Conservation (phyloP, 2,888 invertebrate genomes). For the Drosophila anceps region DNA sequence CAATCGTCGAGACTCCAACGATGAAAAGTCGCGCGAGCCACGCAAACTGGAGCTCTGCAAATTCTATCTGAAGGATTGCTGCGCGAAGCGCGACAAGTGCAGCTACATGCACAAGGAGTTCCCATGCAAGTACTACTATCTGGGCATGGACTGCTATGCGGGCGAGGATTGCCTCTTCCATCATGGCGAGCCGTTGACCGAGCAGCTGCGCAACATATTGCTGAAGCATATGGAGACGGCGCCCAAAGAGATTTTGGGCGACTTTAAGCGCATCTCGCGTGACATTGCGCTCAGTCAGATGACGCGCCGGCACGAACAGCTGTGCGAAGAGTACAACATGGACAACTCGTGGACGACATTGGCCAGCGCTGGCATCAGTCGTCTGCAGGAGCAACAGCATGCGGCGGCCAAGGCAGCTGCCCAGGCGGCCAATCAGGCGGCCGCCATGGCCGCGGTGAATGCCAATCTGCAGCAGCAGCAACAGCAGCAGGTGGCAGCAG, state of each 20-base stretch:
- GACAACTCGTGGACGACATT: slow-evolving; percentile 77
- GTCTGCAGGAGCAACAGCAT: slow-evolving; percentile 52
- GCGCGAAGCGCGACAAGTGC: slow-evolving; percentile 97
- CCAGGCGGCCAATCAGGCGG: slow-evolving; percentile 39
- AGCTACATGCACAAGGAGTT: slow-evolving; percentile 98
- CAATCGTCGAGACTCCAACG: slow-evolving; percentile 87
- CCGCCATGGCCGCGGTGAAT: slow-evolving; percentile 41
- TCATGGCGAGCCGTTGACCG: slow-evolving; percentile 94
- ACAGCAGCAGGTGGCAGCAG: slow-evolving; percentile 26
- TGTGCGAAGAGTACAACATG: slow-evolving; percentile 85
- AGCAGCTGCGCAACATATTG: slow-evolving; percentile 89
- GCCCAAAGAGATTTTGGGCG: slow-evolving; percentile 95
- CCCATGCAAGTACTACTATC: slow-evolving; percentile 98
- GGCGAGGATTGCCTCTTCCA: slow-evolving; percentile 97
- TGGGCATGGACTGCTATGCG: slow-evolving; percentile 93
- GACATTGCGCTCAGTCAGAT: slow-evolving; percentile 89
- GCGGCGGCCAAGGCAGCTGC: slow-evolving; percentile 40
- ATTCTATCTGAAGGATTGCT: slow-evolving; percentile 97
- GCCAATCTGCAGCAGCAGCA: slow-evolving; percentile 19
- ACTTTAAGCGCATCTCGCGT: slow-evolving; percentile 93
- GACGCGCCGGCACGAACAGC: slow-evolving; percentile 86
- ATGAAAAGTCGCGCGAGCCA: slow-evolving; percentile 89
- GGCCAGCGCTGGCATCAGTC: slow-evolving; percentile 48
- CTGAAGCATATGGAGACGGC: slow-evolving; percentile 94
- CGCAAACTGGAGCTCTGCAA: slow-evolving; percentile 97